Evolutionary conservation across 2,113 vertebrate species (phyloP), one percentile per base, ranked within the genome.

Genomic region (Myocastor coypus): DNA sequence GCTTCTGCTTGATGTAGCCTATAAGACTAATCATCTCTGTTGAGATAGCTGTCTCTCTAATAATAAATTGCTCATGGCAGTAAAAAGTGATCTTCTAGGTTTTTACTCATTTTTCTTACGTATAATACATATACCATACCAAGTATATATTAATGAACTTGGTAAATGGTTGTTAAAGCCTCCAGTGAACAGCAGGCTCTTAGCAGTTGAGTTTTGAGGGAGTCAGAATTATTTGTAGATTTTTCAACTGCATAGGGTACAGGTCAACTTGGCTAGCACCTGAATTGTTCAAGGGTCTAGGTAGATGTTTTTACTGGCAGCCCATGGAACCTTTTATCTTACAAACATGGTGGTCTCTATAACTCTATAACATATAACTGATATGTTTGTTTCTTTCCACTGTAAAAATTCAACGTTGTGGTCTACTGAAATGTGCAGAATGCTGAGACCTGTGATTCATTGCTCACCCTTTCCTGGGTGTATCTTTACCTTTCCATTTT

Each of bases 371-470:
- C n/a, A n/a, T n/a, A n/a, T n/a, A n/a, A 3, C 40, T 19, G 63
- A 55, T 40, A 3, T 0, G 0, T 55, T 69, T 52, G 50, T 37
- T 86, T 59, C 32, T n/a, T 30, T 37, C 24, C 11, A 8, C 19
- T 8, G 50, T 46, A 66, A 42, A 64, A 64, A 37, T 42, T 26
- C 19, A 52, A 24, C 37, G 42, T 2, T 83, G 73, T 28, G 22
- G 52, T 32, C 59, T 1, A 0, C 20, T 40, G 20, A 34, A 0
- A 34, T 2, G 32, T 20, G 42, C 12, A n/a, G 61, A 24, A 20
- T 14, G 17, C 52, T 28, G 26, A 75, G 71, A 75, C 75, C 0
- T 6, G 50, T 5, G 5, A 0, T 11, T 52, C 28, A 1, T 24
- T 55, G 37, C n/a, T 24, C 40, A 5, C 24, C 30, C 17, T 1